phyloP scores from a whole-genome alignment of 2,113 vertebrate genomes.

The Argyrosomus japonicus region DNA sequence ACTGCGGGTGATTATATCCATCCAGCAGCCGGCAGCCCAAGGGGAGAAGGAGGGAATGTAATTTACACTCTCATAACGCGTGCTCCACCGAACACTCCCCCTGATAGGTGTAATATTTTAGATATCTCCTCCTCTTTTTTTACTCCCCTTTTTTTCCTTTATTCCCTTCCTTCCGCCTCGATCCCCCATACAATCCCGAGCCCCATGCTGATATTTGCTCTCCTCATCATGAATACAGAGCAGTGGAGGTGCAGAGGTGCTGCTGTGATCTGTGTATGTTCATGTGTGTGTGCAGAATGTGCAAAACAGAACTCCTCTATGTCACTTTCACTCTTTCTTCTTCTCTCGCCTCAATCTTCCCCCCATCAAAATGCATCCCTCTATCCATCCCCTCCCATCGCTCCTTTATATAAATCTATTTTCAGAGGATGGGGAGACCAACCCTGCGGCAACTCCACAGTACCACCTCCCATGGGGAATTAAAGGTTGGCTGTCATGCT shows the following conservation, averaged over 20 bases:
- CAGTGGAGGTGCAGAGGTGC: slow-evolving; percentile 51
- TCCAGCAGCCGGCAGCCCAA: slow-evolving; percentile 64
- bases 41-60: slow-evolving; percentile 73
- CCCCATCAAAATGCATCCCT: slow-evolving; percentile 49
- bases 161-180: slow-evolving; percentile 42
- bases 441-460: slow-evolving; percentile 39
- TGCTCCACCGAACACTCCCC: slow-evolving; percentile 73
- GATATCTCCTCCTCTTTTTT: slow-evolving; percentile 62
- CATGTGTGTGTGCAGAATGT: slow-evolving; percentile 58
- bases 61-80: slow-evolving; percentile 80
- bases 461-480: slow-evolving; percentile 71
- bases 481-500: slow-evolving; percentile 72
- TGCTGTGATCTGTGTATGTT: slow-evolving; percentile 56
- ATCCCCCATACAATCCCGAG: slow-evolving; percentile 32
- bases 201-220: slow-evolving; percentile 66
- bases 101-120: slow-evolving; percentile 75
- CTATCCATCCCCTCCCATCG: slow-evolving; percentile 34
- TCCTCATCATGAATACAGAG: slow-evolving; percentile 77
- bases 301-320: slow-evolving; percentile 12
- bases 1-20: slow-evolving; percentile 74
- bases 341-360: slow-evolving; percentile 1
- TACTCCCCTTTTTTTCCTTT: slow-evolving; percentile 23
- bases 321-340: slow-evolving; percentile 5
- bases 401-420: slow-evolving; percentile 55
- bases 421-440: slow-evolving; percentile 20